These are phyloP conservation scores for Poecile atricapillus DNA, from an alignment of 2,113 vertebrate species.

Conservation along the genomic window DNA sequence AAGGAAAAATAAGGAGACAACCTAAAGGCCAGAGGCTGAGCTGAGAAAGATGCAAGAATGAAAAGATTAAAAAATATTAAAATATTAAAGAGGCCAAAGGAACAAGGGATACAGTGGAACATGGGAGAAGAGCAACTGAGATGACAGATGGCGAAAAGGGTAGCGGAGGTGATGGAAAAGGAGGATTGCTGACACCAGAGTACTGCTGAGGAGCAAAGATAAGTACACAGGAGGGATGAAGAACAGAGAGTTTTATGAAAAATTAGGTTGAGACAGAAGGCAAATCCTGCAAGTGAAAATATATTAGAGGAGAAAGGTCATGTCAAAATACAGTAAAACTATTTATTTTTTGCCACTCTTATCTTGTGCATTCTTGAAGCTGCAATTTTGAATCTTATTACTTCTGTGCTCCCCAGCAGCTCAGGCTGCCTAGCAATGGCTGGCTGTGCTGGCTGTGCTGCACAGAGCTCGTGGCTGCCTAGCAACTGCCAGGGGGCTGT, in stretches of 20 bases:
- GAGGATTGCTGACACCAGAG: not conserved
- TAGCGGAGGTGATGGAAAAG: not conserved
- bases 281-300: slow-evolving; percentile 17
- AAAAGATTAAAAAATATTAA: not conserved
- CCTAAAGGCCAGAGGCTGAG: not conserved
- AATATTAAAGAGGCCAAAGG: not conserved
- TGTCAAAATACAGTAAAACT: slow-evolving; percentile 18
- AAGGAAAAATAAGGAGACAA: not conserved
- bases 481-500: slow-evolving; percentile 36
- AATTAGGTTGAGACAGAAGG: slow-evolving; percentile 10
- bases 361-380: slow-evolving; percentile 8
- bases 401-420: slow-evolving; percentile 23
- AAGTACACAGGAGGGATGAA: not conserved
- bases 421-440: slow-evolving; percentile 55
- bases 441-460: not conserved
- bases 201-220: slow-evolving; percentile 8
- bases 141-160: not conserved
- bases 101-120: not conserved
- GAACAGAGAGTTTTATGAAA: not conserved
- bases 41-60: not conserved
- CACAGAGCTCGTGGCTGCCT: slow-evolving; percentile 34
- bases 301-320: slow-evolving; percentile 30
- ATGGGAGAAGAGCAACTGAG: not conserved
- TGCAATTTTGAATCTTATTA: slow-evolving; percentile 17
- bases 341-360: slow-evolving; percentile 15